A percentile compares a stretch with the other conserved stretches of the same genome.
These are phyloP conservation scores for Nixonia krombeini DNA, from an alignment of 1,140 invertebrate species.

Conservation along the genomic window DNA sequence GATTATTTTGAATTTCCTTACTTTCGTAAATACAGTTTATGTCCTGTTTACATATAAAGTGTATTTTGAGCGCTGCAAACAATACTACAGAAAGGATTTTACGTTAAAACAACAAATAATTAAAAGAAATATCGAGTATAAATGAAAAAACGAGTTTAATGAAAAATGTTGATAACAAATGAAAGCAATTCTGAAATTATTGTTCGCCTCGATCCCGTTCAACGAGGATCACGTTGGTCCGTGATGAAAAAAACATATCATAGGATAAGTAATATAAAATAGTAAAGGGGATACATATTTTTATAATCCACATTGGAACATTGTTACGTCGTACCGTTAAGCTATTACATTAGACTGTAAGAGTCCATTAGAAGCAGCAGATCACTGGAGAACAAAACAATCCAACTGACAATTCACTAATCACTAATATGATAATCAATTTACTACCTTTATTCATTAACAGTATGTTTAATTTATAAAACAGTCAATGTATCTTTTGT, in stretches of 20 bases:
- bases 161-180: constrained; percentile 23
- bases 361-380: constrained; percentile 28
- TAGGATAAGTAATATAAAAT: constrained; percentile 59
- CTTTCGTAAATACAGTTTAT: too few species aligned
- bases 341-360: constrained; percentile 53
- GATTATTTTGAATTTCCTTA: too few species aligned
- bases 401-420: constrained; percentile 10
- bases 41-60: too few species aligned
- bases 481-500: too few species aligned
- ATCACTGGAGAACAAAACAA: constrained; percentile 30
- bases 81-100: neutral
- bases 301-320: constrained; percentile 73
- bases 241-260: constrained; percentile 63
- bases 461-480: neutral
- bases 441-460: neutral
- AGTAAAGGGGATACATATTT: constrained; percentile 71
- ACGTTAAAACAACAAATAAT: neutral
- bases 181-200: constrained; percentile 32
- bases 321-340: constrained; percentile 72
- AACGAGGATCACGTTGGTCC: constrained; percentile 71
- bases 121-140: neutral
- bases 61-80: too few species aligned
- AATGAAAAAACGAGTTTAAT: constrained; percentile 12
- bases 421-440: constrained; percentile 13
- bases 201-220: constrained; percentile 36